Evolutionary conservation across 2,888 invertebrate species (phyloP), one percentile per base, ranked within the genome.

Genomic region (Nymphalis c-album): DNA sequence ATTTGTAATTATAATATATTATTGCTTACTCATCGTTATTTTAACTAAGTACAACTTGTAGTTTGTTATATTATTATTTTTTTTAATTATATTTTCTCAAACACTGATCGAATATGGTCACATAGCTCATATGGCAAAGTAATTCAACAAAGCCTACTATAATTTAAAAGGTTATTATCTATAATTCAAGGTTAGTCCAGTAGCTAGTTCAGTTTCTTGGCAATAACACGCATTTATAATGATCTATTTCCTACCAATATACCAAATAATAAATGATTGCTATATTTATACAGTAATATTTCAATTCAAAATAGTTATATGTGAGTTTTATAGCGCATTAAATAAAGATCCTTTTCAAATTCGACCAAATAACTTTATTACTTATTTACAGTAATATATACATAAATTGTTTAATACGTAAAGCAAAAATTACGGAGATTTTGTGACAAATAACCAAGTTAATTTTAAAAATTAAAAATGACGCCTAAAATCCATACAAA

Each of bases 211-310:
- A 55, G 57, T 57, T 66, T 68, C 57, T 60, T 58, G 45, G 55
- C 62, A 47, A 60, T 51, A 63, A 63, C 61, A 59, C 20, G 58
- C 57, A 51, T 47, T 60, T 35, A 50, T 65, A 65, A 65, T 63
- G 35, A 63, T 65, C 63, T 63, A 63, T 65, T 71, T 68, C 65
- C 70, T 70, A 60, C 40, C 70, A 40, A 67, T 60, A 68, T 13
- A 40, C 40, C 13, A 60, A 60, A 65, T 67, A 60, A 65, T 64
- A 59, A 55, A 61, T 58, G 61, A 47, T 61, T 10, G 7, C 31
- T 40, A 53, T 57, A 51, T 46, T 67, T 60, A 53, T 18, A 40
- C 7, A n/a, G 45, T 58, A 53, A 67, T 60, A 60, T 63, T 63
- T 60, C 63, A 63, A 67, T 63, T 20, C 46, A 22, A 58, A 31